Base-by-base conservation (phyloP, 2,797 vertebrate genomes). In the Miichthys miiuy region DNA sequence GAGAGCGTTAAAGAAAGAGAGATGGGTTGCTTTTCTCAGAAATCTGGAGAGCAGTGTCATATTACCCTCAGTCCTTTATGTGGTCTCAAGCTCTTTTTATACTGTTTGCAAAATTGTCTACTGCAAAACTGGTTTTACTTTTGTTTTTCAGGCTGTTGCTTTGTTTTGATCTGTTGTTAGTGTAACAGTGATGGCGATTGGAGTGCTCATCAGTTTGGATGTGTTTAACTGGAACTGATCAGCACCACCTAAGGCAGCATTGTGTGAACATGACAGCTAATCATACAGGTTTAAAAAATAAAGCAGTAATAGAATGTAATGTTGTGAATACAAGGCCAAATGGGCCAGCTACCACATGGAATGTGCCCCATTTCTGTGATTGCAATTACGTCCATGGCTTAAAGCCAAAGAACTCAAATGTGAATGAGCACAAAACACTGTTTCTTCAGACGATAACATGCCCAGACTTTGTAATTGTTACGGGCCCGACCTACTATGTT, bases 21-120 rank as follows among this genome's bases (percentile, higher is more conserved):
- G 58, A 80, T 77, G 58, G 81, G 73, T 68, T 78, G 68, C 72
- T 85, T 91, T 94, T 93, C 91, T 93, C 72, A 85, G 89, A 95
- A 93, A 89, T 87, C 84, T 88, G 84, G 75, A 69, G 77, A 88
- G 82, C 77, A 89, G 90, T 76, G 68, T 88, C 71, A 79, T 79
- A 69, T 88, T 90, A 69, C 71, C 69, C 68, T 75, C 62, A 62
- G 51, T 79, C 60, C 89, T 93, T 94, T 81, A 94, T 94, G 93
- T 94, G 92, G 92, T 94, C 86, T 84, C 47, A 17, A 80, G 72
- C 84, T 71, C 88, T 79, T 85, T 89, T 84, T 84, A 66, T 47
- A 80, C 38, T 23, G 76, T 90, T 83, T 87, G 80, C 86, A 82
- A 74, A 76, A 68, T 68, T 68, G 44, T 75, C 54, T 56, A 18